A percentile compares a stretch with the other conserved stretches of the same genome.
Evolutionary conservation across 2,797 vertebrate species (phyloP).

Genomic region (Sebastes steindachneri): DNA sequence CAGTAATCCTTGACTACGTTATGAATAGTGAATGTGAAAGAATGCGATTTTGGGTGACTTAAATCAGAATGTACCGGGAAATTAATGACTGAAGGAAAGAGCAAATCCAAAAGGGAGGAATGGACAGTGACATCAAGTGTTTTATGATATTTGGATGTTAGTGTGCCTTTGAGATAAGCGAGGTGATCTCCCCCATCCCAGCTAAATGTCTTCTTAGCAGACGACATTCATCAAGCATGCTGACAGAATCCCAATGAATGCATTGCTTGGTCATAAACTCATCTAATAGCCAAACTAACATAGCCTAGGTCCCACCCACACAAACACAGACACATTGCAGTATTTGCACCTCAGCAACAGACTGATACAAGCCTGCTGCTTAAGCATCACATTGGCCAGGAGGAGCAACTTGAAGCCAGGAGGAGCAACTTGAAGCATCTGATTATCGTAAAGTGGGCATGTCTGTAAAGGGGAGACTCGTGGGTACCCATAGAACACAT

Average conservation of each 20-base stretch:
- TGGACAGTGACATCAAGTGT: background rate
- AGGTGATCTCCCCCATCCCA: constrained; percentile 1
- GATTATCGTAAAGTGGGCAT: background rate
- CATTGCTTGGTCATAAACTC: constrained; percentile 3
- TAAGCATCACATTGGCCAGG: background rate
- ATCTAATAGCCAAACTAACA: background rate
- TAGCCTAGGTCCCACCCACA: constrained; percentile 12
- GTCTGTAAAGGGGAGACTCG: background rate
- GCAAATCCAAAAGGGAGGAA: background rate
- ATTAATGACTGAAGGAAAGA: background rate
- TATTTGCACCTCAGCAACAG: background rate
- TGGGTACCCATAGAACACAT: background rate
- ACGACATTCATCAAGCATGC: constrained; percentile 1
- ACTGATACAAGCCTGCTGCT: background rate
- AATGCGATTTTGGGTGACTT: background rate
- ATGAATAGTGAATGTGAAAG: background rate
- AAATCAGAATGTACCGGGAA: background rate
- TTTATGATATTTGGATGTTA: background rate
- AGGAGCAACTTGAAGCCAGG: background rate
- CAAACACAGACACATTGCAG: constrained; percentile 12
- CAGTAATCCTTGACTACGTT: background rate
- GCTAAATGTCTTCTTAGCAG: constrained; percentile 9
- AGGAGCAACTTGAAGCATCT: background rate
- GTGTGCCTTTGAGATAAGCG: background rate
- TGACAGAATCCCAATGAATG: constrained; percentile 6